A percentile compares a stretch with the other conserved stretches of the same genome.
phyloP scores from a whole-genome alignment of 2,113 vertebrate species.

The Budorcas taxicolor region DNA sequence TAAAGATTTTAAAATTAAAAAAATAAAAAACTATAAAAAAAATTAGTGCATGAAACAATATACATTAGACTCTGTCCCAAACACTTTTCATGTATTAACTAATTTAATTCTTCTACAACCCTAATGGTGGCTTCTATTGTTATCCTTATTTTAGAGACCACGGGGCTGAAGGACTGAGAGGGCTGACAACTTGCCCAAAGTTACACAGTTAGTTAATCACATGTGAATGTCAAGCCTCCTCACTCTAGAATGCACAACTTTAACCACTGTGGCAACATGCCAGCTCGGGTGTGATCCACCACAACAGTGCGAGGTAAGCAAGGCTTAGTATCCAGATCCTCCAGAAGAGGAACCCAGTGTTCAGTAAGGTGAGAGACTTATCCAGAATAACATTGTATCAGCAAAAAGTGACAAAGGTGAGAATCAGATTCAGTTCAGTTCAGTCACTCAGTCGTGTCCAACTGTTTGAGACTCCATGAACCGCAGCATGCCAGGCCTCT shows the following conservation, averaged over 20 bases:
- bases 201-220: background rate
- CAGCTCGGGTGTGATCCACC: background rate
- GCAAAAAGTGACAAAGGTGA: background rate
- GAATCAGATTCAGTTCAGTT: background rate
- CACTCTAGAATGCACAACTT: background rate
- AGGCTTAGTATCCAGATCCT: background rate
- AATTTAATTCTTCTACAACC: background rate
- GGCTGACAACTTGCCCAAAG: background rate
- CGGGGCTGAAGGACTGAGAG: background rate
- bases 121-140: background rate
- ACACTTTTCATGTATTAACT: background rate
- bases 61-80: background rate
- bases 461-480: too few relatives aligned
- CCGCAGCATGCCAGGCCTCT: rapidly evolving
- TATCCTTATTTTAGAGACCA: background rate
- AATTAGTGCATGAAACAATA: background rate
- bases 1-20: too few relatives aligned
- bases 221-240: background rate
- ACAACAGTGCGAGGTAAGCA: background rate
- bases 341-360: background rate
- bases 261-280: background rate
- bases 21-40: too few relatives aligned
- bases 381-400: background rate
- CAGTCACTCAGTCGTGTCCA: too few relatives aligned
- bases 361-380: background rate